A percentile compares a stretch with the other conserved stretches of the same genome.
These are phyloP conservation scores for Clytia hemisphaerica DNA, from an alignment of 30 jellyfish, hydroid and myxozoan genomes.

Conservation along the genomic window DNA sequence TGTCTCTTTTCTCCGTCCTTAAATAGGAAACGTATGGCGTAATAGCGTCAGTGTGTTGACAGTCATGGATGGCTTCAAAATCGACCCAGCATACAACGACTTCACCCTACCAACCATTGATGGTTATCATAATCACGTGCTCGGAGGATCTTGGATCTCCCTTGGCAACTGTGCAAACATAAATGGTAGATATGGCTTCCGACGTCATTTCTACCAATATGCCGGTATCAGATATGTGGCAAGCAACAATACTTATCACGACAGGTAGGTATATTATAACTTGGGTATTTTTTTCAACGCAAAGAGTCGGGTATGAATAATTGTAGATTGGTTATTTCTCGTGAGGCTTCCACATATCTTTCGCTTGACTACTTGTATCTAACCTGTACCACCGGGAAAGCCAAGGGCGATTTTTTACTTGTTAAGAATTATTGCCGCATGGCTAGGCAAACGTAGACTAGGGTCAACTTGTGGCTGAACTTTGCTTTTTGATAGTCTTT, in stretches of 20 bases:
- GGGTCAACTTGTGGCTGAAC: no score
- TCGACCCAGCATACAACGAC: constrained; percentile 23
- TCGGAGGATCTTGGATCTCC: constrained; percentile 36
- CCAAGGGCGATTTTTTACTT: no score
- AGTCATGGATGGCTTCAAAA: constrained; percentile 17
- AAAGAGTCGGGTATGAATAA: no score
- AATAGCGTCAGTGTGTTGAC: constrained; percentile 24
- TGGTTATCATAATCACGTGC: constrained; percentile 25
- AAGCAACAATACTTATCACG: constrained; percentile 9
- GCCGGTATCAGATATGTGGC: constrained; percentile 28
- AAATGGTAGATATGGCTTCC: constrained; percentile 27
- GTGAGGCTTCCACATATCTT: no score
- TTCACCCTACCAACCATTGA: constrained; percentile 27
- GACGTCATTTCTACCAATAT: constrained; percentile 28
- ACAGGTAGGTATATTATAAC: constrained; percentile 18
- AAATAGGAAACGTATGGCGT: constrained; percentile 31
- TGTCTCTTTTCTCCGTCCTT: no score
- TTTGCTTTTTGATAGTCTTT: no score
- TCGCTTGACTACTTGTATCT: no score
- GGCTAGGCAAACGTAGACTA: no score
- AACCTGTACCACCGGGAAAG: no score
- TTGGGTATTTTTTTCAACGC: no score
- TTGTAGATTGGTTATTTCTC: no score
- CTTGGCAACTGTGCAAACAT: constrained; percentile 27
- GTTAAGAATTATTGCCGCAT: no score